Base-by-base conservation (phyloP, 2,797 vertebrate species). In the Corythornis leucogaster region DNA sequence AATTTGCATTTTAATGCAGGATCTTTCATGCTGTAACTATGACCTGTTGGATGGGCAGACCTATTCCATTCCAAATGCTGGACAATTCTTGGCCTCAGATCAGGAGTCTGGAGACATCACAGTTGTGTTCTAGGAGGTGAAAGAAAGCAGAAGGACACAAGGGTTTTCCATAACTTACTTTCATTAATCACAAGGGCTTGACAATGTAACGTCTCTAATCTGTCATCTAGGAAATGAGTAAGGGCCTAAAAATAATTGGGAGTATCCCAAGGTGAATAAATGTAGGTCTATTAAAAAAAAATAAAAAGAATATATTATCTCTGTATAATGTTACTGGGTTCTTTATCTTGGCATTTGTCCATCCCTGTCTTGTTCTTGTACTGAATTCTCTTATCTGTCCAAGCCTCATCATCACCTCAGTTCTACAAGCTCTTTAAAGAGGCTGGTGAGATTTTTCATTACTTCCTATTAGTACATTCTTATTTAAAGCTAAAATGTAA, bases 211-310 rank as follows among this genome's bases (percentile, higher is more conserved):
- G 3, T 87, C 58, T 81, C 67, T 89, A 89, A 94, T 96, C 80
- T 94, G 77, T 63, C 84, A 93, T 91, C 90, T 87, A 95, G 96
- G 96, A 96, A 96, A 92, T 96, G 94, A 96, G 82, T 89, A 95
- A 96, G 63, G 22, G 83, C 80, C 90, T 95, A 96, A 96, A 96
- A 92, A 96, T 95, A 96, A 95, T 54, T 88, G 89, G 95, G 94
- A 95, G 94, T 96, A 95, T 94, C 85, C 95, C 70, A 90, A 92
- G 87, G 93, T 95, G 92, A 94, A 91, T 87, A 92, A 96, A 26
- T 87, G 69, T 63, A 86, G 28, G 18, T 58, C 74, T 84, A 68
- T 46, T 21, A 59, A 82, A 80, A 93, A 76, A 76, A 85, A 40
- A 48, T 31, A 78, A 87, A 51, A 69, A 45, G 10, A 25, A 59